Evolutionary conservation across 2,797 vertebrate species (phyloP), one percentile per base, ranked within the genome.

Genomic region (Mycteria americana): DNA sequence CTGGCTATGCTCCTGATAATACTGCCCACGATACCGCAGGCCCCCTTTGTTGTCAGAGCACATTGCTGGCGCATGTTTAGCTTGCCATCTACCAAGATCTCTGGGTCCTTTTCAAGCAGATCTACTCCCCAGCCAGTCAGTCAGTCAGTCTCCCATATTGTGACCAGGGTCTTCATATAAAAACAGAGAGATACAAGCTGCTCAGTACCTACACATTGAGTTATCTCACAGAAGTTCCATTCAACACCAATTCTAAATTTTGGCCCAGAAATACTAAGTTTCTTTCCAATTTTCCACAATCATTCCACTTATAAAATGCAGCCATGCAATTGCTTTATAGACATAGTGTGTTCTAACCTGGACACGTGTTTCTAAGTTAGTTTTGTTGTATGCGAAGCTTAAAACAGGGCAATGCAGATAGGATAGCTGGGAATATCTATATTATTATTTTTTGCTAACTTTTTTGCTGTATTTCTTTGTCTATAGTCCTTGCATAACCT

Each of bases 331-430:
- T 57, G 3, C 7, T 11, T 50, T 41, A 45, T 2, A 63, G 25
- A 57, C 0, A 0, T 7, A 35, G 6, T 2, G 9, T 63, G 16
- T 16, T 82, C 62, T 54, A 54, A 48, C 8, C 62, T 2, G 0
- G 33, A 13, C 23, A 15, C 5, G 41, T 39, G 24, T 50, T 68
- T 62, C 19, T 12, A 72, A 59, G 16, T 33, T 51, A 18, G 17
- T 75, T 85, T 27, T 65, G 13, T 33, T 69, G 18, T 39, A 48
- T 5, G 16, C 11, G 56, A 62, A 56, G 51, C 21, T 59, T 35
- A 31, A 54, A 59, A 37, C 7, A 74, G 28, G 4, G 5, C 23
- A 68, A 39, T 19, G 13, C 15, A 76, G 59, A 17, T 9, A 82
- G 56, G 24, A 68, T 9, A n/a, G 14, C 12, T 45, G 10, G 11